A percentile compares a stretch with the other conserved stretches of the same genome.
Conservation (phyloP, 2,888 invertebrate species). For the Chironomus riparius region DNA sequence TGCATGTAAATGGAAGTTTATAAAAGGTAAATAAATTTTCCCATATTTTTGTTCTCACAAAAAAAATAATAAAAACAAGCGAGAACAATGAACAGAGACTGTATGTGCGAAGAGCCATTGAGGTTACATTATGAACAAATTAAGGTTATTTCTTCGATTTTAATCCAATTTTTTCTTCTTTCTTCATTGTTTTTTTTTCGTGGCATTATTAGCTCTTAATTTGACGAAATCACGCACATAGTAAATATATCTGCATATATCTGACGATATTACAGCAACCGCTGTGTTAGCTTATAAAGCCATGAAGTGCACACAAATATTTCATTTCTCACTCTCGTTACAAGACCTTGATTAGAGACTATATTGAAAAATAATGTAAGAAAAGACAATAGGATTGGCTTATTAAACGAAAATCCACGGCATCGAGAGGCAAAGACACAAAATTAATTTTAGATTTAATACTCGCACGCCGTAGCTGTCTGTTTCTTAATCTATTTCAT, state of each 20-base stretch:
- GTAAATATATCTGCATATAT: not conserved
- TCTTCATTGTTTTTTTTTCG: not conserved
- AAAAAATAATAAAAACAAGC: too few relatives aligned
- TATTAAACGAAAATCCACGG: too few relatives aligned
- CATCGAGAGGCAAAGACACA: too few relatives aligned
- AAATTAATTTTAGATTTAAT: not conserved
- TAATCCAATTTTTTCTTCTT: not conserved
- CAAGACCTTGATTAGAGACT: not conserved
- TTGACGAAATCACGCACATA: constrained; percentile 24
- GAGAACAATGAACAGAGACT: too few relatives aligned
- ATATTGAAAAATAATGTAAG: too few relatives aligned
- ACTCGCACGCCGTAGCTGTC: not conserved
- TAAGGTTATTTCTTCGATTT: constrained; percentile 9
- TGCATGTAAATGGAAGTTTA: not conserved
- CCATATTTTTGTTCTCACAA: too few relatives aligned
- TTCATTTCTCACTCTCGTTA: not conserved
- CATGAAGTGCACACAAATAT: not conserved
- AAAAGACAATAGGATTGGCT: too few relatives aligned
- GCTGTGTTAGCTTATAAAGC: not conserved
- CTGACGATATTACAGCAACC: not conserved
- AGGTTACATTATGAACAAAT: not conserved
- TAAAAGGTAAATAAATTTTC: too few relatives aligned
- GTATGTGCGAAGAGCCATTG: not conserved
- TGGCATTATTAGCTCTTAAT: constrained; percentile 16
- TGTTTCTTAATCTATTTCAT: too few relatives aligned